Evolutionary conservation across 2,797 vertebrate species (phyloP), one percentile per base, ranked within the genome.

Genomic region (Oryzias dopingdopingensis): DNA sequence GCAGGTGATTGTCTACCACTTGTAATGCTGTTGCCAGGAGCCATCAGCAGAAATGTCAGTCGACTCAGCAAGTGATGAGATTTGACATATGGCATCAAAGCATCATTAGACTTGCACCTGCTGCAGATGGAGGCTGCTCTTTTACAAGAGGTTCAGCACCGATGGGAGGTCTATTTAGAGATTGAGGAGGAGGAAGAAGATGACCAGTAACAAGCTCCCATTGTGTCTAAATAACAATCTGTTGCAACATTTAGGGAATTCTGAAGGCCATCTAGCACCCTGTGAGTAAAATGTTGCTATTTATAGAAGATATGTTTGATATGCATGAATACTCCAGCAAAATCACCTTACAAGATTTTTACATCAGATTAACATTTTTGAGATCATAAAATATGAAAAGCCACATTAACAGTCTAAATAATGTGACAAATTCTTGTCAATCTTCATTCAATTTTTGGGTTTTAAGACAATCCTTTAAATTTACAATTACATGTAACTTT

Each of bases 11-110:
- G 73, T 74, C 65, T 70, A 73, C 80, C 78, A 75, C 74, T 89
- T 72, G 61, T 52, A 75, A 80, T 81, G 82, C 87, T 56, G 89
- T 93, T 92, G 91, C 93, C 92, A 90, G 87, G 90, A 88, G 87
- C 90, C 87, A 84, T 91, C 88, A 90, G 90, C 89, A 86, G 88
- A 97, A 96, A 96, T 95, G 94, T 95, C 95, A 95, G 77, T 93
- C 91, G 77, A 92, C 95, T 91, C 94, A 96, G 94, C 93, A 93
- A 95, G 95, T 91, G 93, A 95, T 92, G 93, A 92, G 92, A 93
- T 93, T 93, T 98, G 95, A 94, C 95, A 97, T 96, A 95, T 95
- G 92, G 93, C 94, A 94, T 96, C 94, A 96, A 95, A 95, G 93
- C 90, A 84, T 94, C 93, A 92, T 96, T 97, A 95, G 93, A 92